Conservation (phyloP, 2,113 vertebrate species). For the Oriolus oriolus region DNA sequence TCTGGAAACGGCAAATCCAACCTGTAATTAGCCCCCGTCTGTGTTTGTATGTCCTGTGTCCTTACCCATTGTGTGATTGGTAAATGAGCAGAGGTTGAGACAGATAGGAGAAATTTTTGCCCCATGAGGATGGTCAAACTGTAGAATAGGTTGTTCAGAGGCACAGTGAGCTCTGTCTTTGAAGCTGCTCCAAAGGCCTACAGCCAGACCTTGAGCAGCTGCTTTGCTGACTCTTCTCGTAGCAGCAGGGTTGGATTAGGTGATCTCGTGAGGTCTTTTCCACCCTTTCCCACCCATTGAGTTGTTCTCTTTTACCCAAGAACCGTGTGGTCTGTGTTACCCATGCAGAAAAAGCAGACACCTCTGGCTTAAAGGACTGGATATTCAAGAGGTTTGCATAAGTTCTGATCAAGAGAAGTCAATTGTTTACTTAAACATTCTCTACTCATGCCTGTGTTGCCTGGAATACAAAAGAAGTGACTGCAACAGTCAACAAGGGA, state of each 20-base stretch:
- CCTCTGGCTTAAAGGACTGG: background rate
- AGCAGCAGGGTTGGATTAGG: background rate
- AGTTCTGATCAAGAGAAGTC: background rate
- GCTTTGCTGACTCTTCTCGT: background rate
- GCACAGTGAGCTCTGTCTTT: background rate
- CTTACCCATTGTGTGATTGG: accelerated
- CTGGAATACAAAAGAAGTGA: background rate
- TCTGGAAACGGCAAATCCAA: background rate
- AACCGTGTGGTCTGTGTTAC: background rate
- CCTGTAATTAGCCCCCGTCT: background rate
- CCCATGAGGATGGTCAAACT: background rate
- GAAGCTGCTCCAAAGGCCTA: background rate
- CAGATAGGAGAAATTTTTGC: background rate
- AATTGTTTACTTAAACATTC: background rate
- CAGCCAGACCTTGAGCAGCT: background rate
- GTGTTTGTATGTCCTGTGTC: background rate
- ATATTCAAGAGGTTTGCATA: background rate
- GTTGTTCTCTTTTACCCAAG: background rate
- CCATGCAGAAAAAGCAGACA: background rate
- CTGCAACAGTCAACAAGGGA: background rate
- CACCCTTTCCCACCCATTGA: background rate
- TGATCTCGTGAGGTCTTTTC: background rate
- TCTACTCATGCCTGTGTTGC: background rate
- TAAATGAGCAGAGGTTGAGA: background rate
- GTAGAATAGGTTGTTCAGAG: background rate